phyloP scores from a whole-genome alignment of 2,797 vertebrate genomes.

The Sebastiscus tertius region DNA sequence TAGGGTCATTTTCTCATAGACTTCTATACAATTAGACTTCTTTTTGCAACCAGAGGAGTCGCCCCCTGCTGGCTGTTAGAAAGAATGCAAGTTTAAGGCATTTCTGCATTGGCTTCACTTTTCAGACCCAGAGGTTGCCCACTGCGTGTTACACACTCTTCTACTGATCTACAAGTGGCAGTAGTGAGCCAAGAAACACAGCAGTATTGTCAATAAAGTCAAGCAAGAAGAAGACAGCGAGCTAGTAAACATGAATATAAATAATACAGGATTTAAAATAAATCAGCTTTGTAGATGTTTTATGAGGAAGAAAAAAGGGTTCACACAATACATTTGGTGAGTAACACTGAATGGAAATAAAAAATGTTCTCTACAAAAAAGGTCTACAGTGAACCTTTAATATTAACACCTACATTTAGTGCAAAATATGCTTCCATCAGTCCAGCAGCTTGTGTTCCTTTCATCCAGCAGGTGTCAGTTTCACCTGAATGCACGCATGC shows the following conservation, averaged over 20 bases:
- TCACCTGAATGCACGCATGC: background rate
- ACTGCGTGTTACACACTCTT: background rate
- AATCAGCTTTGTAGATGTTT: background rate
- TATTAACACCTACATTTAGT: background rate
- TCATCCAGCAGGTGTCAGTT: constrained; percentile 30
- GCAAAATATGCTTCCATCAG: background rate
- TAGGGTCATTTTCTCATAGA: too few relatives aligned
- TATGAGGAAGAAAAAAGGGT: background rate
- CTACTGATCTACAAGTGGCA: background rate
- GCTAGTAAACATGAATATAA: background rate
- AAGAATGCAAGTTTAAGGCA: too few relatives aligned
- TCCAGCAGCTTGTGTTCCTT: background rate
- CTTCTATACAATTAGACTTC: too few relatives aligned
- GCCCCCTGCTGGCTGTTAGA: too few relatives aligned
- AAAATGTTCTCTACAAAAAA: background rate
- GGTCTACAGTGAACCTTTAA: background rate
- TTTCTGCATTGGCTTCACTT: background rate
- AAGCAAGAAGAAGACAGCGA: background rate
- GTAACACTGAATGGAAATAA: background rate
- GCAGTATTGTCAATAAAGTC: background rate
- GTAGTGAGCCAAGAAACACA: background rate
- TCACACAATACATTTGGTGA: background rate
- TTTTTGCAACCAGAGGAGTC: too few relatives aligned
- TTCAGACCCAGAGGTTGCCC: background rate
- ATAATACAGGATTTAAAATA: background rate